Percentiles rank a stretch among this genome's conserved stretches.
These are phyloP conservation scores for Amphimedon queenslandica DNA, from an alignment of 37 sponge, comb jelly and placozoan species.

Conservation along the genomic window DNA sequence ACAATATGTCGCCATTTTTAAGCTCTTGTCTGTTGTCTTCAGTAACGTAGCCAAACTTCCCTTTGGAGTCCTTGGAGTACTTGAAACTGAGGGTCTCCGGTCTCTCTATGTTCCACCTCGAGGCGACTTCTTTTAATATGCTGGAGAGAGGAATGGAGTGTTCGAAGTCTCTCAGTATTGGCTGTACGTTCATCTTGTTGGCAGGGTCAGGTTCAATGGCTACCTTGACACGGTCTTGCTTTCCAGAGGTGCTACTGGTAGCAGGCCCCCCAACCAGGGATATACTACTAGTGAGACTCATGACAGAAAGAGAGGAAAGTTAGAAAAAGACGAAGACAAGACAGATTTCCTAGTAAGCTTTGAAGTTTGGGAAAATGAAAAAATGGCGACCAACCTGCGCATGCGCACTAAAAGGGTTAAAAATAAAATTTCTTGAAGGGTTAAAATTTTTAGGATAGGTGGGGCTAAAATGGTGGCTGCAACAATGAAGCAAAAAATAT, in stretches of 20 bases:
- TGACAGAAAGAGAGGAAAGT: background rate
- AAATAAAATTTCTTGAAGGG: too few relatives aligned
- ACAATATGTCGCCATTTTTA: constrained; percentile 72
- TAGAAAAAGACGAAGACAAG: too few relatives aligned
- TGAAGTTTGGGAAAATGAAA: too few relatives aligned
- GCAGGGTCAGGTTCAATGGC: constrained; percentile 62
- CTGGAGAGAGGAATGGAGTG: constrained; percentile 29
- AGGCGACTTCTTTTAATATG: constrained; percentile 67
- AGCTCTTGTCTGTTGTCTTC: constrained; percentile 68
- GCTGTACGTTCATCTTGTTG: constrained; percentile 21
- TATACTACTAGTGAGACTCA: background rate
- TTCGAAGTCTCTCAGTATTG: constrained; percentile 67
- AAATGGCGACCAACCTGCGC: too few relatives aligned
- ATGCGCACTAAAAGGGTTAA: too few relatives aligned
- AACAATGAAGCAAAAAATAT: too few relatives aligned
- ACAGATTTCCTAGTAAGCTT: too few relatives aligned
- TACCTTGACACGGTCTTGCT: constrained; percentile 76
- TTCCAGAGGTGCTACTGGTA: constrained; percentile 13
- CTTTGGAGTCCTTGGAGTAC: constrained; percentile 25
- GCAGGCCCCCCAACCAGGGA: background rate
- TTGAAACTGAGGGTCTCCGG: constrained; percentile 77
- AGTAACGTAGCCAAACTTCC: constrained; percentile 73
- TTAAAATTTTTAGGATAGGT: too few relatives aligned
- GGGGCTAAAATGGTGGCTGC: too few relatives aligned
- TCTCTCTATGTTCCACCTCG: constrained; percentile 53